These are phyloP conservation scores for Melolontha melolontha DNA, from an alignment of 2,888 invertebrate genomes.

Conservation along the genomic window DNA sequence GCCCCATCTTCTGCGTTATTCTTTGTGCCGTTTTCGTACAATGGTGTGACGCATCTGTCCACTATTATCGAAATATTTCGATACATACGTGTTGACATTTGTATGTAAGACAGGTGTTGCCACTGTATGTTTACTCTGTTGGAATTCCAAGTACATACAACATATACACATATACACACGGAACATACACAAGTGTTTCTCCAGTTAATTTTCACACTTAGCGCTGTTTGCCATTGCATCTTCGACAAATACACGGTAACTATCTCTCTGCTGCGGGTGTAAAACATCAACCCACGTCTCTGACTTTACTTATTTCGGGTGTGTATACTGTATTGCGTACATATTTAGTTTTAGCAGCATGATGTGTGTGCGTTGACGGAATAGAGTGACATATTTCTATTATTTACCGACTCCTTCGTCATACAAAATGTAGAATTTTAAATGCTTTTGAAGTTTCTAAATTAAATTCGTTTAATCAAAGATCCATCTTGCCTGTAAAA, in stretches of 20 bases:
- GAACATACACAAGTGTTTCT: conserved; percentile 40
- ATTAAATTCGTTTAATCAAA: too few species aligned
- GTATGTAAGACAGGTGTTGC: conserved; percentile 46
- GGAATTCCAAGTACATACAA: conserved; percentile 46
- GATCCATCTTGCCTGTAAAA: too few species aligned
- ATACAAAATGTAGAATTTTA: conserved; percentile 5
- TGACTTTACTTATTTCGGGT: conserved; percentile 40
- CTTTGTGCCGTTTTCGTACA: conserved; percentile 31
- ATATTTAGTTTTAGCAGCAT: conserved; percentile 43
- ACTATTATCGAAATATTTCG: conserved; percentile 42
- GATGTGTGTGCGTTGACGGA: conserved; percentile 30
- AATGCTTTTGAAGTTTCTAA: neutral
- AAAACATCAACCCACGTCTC: conserved; percentile 41
- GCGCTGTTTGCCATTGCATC: conserved; percentile 46
- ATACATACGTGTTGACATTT: conserved; percentile 41
- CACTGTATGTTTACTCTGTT: conserved; percentile 49
- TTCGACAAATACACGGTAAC: conserved; percentile 44
- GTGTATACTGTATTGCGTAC: conserved; percentile 39
- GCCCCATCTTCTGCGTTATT: conserved; percentile 14
- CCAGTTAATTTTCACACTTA: conserved; percentile 50
- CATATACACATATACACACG: conserved; percentile 33
- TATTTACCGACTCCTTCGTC: conserved; percentile 13
- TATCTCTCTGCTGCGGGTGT: conserved; percentile 40
- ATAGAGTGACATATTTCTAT: conserved; percentile 33
- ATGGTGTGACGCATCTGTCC: conserved; percentile 36